Percentiles rank a stretch among this genome's conserved stretches.
These are phyloP conservation scores for Talpa occidentalis DNA, from an alignment of 2,113 vertebrate genomes.

Conservation along the genomic window DNA sequence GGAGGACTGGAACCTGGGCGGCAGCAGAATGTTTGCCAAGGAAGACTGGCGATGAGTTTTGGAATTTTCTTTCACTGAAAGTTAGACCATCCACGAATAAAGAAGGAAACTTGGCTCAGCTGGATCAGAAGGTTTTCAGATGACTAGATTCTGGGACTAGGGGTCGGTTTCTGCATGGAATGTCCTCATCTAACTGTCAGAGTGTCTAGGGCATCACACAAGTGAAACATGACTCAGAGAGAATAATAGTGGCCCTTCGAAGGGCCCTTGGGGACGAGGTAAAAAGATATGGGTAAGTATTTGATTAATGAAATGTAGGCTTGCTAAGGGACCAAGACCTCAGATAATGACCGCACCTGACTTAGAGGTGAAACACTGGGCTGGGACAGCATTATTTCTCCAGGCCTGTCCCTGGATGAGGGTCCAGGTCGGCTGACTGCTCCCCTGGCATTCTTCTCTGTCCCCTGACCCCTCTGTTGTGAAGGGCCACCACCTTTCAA, in stretches of 20 bases:
- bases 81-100: not conserved
- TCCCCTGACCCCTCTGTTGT: not conserved
- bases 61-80: slow-evolving; percentile 18
- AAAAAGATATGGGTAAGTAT: not conserved
- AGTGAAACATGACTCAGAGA: not conserved
- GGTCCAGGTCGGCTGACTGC: too few species aligned
- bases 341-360: not conserved
- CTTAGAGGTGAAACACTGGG: not conserved
- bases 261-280: not conserved
- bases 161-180: not conserved
- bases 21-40: not conserved
- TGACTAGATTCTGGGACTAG: not conserved
- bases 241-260: not conserved
- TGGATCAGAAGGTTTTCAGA: not conserved
- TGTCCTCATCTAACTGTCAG: not conserved
- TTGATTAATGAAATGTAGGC: not conserved
- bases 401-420: not conserved
- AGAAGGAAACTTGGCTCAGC: not conserved
- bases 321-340: not conserved
- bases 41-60: not conserved
- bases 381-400: not conserved
- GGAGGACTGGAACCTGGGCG: not conserved
- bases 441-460: not conserved
- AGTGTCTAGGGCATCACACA: not conserved
- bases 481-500: not conserved